A percentile compares a stretch with the other conserved stretches of the same genome.
phyloP scores from a whole-genome alignment of 2,888 invertebrate species.

The Neocrepidodera transversa region DNA sequence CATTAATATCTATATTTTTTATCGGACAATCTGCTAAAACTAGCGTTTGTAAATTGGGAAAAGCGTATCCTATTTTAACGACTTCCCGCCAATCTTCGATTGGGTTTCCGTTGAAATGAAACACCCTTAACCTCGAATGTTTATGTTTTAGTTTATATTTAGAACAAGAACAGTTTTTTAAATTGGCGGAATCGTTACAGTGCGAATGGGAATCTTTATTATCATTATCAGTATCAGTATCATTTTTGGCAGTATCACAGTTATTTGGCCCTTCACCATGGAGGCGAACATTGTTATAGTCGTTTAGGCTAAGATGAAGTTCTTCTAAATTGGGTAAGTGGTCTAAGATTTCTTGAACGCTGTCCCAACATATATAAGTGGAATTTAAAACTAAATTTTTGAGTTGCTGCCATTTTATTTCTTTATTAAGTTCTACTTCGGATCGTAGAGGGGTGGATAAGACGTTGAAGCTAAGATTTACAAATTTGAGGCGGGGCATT shows the following conservation, averaged over 20 bases:
- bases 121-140: conserved; percentile 75
- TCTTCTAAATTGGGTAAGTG: conserved; percentile 85
- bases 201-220: conserved; percentile 41
- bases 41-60: conserved; percentile 84
- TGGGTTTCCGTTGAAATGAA: conserved; percentile 89
- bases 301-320: conserved; percentile 90
- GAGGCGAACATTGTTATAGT: conserved; percentile 79
- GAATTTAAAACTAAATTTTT: conserved; percentile 86
- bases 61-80: conserved; percentile 81
- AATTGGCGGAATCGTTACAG: neutral
- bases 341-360: conserved; percentile 77
- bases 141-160: conserved; percentile 46
- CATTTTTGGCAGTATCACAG: conserved; percentile 35
- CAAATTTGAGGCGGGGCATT: conserved; percentile 88
- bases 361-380: conserved; percentile 85
- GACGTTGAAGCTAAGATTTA: conserved; percentile 91
- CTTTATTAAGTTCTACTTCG: conserved; percentile 53
- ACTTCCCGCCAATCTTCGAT: conserved; percentile 86
- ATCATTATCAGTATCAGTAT: conserved; percentile 28
- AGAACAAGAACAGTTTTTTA: conserved; percentile 12
- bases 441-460: conserved; percentile 73
- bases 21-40: conserved; percentile 88
- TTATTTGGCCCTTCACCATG: conserved; percentile 58
- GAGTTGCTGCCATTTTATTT: conserved; percentile 66
- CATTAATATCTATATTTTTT: conserved; percentile 60